Conservation (phyloP, 1,140 invertebrate genomes). For the Diorhabda sublineata region DNA sequence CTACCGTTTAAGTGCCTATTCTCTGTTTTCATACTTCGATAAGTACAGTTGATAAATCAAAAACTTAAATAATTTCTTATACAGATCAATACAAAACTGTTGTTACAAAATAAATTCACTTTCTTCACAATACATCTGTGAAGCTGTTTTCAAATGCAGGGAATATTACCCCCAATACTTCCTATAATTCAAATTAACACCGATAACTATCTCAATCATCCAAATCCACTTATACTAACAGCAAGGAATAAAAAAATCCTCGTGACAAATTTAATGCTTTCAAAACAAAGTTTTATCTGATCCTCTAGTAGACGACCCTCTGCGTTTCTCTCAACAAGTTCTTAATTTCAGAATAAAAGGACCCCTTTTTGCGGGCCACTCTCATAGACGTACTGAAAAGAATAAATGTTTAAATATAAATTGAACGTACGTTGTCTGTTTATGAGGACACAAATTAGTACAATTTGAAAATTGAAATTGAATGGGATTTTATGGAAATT, state of each 20-base stretch:
- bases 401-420: background rate
- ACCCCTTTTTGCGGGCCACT: background rate
- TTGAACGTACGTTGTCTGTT: no score
- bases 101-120: background rate
- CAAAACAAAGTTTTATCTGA: constrained; percentile 9
- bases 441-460: no score
- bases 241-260: constrained; percentile 8
- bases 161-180: background rate
- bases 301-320: background rate
- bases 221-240: constrained; percentile 8
- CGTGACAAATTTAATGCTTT: constrained; percentile 12
- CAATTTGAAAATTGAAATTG: no score
- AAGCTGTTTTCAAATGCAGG: background rate
- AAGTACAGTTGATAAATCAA: no score
- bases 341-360: constrained; percentile 11
- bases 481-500: no score
- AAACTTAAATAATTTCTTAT: no score
- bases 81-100: no score
- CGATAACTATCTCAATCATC: constrained; percentile 5
- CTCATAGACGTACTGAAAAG: background rate
- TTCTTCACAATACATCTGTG: background rate
- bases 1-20: no score
- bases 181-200: background rate
- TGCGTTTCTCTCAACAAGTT: constrained; percentile 9
- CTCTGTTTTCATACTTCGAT: no score